Evolutionary conservation across 2,888 invertebrate genomes (phyloP), one percentile per base, ranked within the genome.

Genomic region (Oligia strigilis): DNA sequence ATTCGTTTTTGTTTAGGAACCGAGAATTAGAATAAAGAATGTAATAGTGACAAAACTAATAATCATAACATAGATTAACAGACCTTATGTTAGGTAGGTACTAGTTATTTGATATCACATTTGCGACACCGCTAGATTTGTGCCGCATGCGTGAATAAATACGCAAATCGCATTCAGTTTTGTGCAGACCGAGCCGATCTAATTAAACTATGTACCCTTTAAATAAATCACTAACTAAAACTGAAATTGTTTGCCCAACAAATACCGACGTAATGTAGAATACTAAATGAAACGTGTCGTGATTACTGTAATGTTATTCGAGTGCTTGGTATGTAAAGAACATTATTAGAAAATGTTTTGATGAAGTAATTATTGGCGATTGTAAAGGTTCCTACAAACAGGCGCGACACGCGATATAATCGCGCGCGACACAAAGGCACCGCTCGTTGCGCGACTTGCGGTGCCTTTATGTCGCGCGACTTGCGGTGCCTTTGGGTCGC

Each of bases 191-290:
- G 55, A 79, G 74, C 83, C 84, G 77, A 82, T 91, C 90, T 92
- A 93, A 93, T 93, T 93, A 92, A 91, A 90, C 90, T 89, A 90
- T 91, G 82, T 89, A 83, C 85, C 85, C 87, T 89, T 84, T 87
- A 89, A 91, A 92, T 92, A 91, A 91, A 92, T 91, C 91, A 88
- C 89, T 87, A 88, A 90, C 92, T 91, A 89, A 91, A 88, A 87
- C 82, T 84, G 83, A 87, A 91, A 91, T 90, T 89, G 84, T 91
- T 87, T 89, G 87, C 77, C 52, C 79, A 82, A 85, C 89, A 86
- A 90, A 90, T 75, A 72, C 65, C n/a, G 11, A 65, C 40, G 55
- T 64, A 67, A 76, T 72, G 43, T 75, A n/a, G 77, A 86, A 87
- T 87, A 78, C 23, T 66, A 70, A 82, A 89, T 88, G 66, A 65